Percentiles rank a stretch among this genome's conserved stretches.
phyloP scores from a whole-genome alignment of 1,140 invertebrate species.

The Xylocopa sonorina region DNA sequence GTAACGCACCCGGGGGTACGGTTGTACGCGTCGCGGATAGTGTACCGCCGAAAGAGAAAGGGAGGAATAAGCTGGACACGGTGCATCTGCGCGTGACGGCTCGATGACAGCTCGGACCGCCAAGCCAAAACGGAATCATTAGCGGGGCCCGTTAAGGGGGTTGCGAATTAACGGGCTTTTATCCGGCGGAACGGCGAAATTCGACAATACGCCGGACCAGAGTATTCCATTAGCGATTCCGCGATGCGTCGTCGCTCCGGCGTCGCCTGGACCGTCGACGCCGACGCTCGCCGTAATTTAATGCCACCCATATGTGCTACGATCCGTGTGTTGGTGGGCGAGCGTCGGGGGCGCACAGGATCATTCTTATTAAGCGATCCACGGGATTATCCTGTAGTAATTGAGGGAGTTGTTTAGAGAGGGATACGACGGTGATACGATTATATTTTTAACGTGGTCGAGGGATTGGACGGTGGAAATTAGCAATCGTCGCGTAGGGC shows the following conservation, averaged over 20 bases:
- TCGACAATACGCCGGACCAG: conserved; percentile 70
- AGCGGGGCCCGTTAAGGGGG: conserved; percentile 68
- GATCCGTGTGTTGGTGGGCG: conserved; percentile 6
- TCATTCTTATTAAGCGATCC: conserved; percentile 31
- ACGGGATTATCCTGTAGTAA: conserved; percentile 12
- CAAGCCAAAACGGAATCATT: conserved; percentile 71
- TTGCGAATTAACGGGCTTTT: conserved; percentile 69
- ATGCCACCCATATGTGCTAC: conserved; percentile 58
- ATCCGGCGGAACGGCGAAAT: conserved; percentile 66
- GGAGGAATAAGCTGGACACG: conserved; percentile 52
- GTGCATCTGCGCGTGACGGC: conserved; percentile 67
- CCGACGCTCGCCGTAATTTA: conserved; percentile 63
- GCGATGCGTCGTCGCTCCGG: conserved; percentile 57
- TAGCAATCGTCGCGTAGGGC: too few species aligned
- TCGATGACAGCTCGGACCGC: conserved; percentile 64
- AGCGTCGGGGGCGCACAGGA: neutral
- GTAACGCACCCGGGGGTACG: conserved; percentile 28
- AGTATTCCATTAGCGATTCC: conserved; percentile 77
- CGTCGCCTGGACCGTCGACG: conserved; percentile 50
- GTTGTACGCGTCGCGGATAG: conserved; percentile 1
- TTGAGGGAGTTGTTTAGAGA: neutral
- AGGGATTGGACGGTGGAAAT: neutral
- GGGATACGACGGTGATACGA: conserved; percentile 1
- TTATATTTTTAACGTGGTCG: conserved; percentile 8
- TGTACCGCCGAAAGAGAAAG: conserved; percentile 30